Base-by-base conservation (phyloP, 2,797 vertebrate species). In the Thaleichthys pacificus region DNA sequence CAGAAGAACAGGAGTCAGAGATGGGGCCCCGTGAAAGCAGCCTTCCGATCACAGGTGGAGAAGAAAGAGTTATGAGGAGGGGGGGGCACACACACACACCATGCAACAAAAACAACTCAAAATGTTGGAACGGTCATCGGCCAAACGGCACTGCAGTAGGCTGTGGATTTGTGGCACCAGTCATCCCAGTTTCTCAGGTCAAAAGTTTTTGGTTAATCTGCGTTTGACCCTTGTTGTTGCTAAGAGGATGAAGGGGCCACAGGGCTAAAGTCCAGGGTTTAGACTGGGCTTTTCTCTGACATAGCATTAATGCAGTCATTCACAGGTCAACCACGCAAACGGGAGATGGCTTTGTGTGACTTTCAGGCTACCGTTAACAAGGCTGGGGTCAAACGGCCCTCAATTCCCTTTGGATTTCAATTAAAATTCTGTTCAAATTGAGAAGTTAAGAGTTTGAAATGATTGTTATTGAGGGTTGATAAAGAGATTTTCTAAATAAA, bases 201-300 rank as follows among this genome's bases (percentile, higher is more conserved):
- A 69, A 62, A 54, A 26, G 54, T 70, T 51, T 62, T 56, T 56
- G 35, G 66, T 70, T 75, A 71, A 66, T 77, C 68, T 15, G 5
- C 1, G 12, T 67, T 32, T 68, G 62, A 68, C 62, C 66, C 72
- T 14, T 7, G 5, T 21, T 68, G 26, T 32, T 66, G 68, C 30
- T 54, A 72, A 68, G 15, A 62, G 47, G 5, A 54, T 21, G 24
- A 47, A 12, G 12, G 42, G 42, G 42, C 42, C 42, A 14, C 42
- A 14, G 42, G 42, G 42, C 32, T 35, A 8, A 35, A 35, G 32
- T 54, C 21, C 62, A 58, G 5, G 11, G 54, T 35, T 75, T 70
- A 49, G 35, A 19, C 21, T 15, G 57, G 7, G 30, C 28, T 63
- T 9, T 21, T 28, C 32, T 38, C 61, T 26, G 21, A 47, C 42